phyloP scores from a whole-genome alignment of 2,888 invertebrate genomes.

The Nezara viridula region DNA sequence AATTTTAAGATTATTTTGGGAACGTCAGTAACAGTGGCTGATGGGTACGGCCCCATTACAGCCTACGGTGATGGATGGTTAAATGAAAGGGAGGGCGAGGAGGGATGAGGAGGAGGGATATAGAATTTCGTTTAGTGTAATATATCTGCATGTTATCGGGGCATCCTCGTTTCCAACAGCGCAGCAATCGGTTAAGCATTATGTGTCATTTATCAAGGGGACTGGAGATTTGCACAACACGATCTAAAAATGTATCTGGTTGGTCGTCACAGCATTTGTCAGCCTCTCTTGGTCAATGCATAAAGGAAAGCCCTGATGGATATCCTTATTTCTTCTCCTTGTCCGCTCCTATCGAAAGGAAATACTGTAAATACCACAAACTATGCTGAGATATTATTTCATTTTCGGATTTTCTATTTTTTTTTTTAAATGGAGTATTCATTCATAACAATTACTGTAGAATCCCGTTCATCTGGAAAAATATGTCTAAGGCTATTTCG shows the following conservation, averaged over 20 bases:
- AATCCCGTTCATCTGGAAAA: neutral
- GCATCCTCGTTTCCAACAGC: conserved; percentile 59
- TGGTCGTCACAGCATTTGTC: conserved; percentile 43
- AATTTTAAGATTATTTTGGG: conserved; percentile 58
- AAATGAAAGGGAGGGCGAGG: conserved; percentile 61
- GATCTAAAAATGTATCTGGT: conserved; percentile 58
- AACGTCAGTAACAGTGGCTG: conserved; percentile 63
- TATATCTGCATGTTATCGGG: conserved; percentile 65
- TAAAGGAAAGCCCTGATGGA: conserved; percentile 2
- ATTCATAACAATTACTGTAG: neutral
- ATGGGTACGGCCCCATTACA: conserved; percentile 62
- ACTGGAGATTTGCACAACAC: conserved; percentile 54
- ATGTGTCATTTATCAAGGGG: conserved; percentile 64
- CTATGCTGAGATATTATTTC: neutral
- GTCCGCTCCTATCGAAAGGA: neutral
- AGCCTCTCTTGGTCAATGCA: conserved; percentile 30
- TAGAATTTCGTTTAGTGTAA: conserved; percentile 64
- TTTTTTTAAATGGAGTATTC: neutral
- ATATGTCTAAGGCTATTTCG: no score
- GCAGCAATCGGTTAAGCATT: conserved; percentile 64
- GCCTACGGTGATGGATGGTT: conserved; percentile 62
- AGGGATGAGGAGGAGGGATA: conserved; percentile 59
- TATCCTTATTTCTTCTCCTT: conserved; percentile 30
- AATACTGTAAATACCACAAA: neutral
- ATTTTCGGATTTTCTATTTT: no score